A percentile compares a stretch with the other conserved stretches of the same genome.
Conservation (phyloP, 2,888 invertebrate species). For the Ectemnius cavifrons region DNA sequence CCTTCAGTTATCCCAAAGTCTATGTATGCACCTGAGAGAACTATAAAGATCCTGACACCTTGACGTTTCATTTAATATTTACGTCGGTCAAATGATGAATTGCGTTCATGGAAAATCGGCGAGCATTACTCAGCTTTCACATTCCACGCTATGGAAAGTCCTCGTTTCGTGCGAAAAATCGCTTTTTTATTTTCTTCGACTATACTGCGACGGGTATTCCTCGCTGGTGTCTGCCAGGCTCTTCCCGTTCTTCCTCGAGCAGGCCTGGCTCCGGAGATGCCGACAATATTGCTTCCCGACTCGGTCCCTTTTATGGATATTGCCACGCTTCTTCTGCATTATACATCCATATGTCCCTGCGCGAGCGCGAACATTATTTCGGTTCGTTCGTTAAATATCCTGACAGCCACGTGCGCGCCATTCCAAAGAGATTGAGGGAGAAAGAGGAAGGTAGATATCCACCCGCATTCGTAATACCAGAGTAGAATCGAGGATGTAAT, state of each 20-base stretch:
- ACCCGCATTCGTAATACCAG: neutral
- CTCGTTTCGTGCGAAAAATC: conserved; percentile 40
- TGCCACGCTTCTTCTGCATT: conserved; percentile 64
- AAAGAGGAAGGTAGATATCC: neutral
- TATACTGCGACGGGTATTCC: conserved; percentile 36
- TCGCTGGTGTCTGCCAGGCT: conserved; percentile 37
- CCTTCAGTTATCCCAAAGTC: no score
- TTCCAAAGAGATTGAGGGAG: neutral
- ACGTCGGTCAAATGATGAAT: no score
- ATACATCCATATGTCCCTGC: conserved; percentile 34
- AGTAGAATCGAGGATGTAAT: no score
- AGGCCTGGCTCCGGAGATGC: conserved; percentile 67
- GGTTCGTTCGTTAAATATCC: conserved; percentile 20
- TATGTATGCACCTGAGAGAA: no score
- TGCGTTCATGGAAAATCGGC: no score
- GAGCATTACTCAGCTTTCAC: conserved; percentile 17
- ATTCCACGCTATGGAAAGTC: conserved; percentile 33
- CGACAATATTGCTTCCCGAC: conserved; percentile 73
- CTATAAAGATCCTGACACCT: no score
- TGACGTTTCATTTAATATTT: no score
- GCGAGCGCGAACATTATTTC: conserved; percentile 17
- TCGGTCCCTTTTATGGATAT: conserved; percentile 76
- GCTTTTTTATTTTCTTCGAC: conserved; percentile 42
- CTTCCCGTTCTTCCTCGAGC: conserved; percentile 43
- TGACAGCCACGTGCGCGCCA: neutral